Base-by-base conservation (phyloP, 2,113 vertebrate genomes). In the human region DNA sequence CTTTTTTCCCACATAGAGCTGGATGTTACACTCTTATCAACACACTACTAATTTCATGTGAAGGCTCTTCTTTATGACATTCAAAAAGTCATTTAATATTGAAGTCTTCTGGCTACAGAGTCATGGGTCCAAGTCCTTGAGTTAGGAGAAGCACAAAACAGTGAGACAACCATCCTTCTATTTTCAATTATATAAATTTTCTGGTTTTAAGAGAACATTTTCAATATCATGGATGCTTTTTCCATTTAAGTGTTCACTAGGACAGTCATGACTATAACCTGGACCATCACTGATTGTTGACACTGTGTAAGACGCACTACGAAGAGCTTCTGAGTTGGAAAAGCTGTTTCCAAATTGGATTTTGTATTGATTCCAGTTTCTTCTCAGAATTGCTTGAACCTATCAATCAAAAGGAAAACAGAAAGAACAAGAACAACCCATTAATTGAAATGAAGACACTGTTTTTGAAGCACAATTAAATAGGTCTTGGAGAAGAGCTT, bases 281-380 rank as follows among this genome's bases (percentile, higher is more conserved):
- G 99, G 99, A 1, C 99, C 98, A 23, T 99, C 99, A 0, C 99
- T 99, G 98, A 99, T 99, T 22, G 99, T 99, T 0, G 99, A 99
- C 1, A 99, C 99, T 0, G 99, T 99, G 98, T 99, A 99, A 95
- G 99, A 99, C 7, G 99, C 99, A 0, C 99, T 99, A 38, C 99
- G 99, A 81, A 99, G 97, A 8, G 99, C 99, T 0, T 99, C 99
- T 0, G 99, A 99, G 90, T 99, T 99, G 97, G 99, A 98, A 85
- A 99, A 98, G 93, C 99, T 99, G 98, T 98, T 99, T 96, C 99
- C 99, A 80, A 99, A 99, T 96, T 99, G 99, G 89, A 99, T 99
- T 57, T 99, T 98, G 95, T 99, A 99, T 98, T 99, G 99, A 96
- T 99, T 99, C 99, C 99, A 99, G 97, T 99, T 99, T 80, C 99